Evolutionary conservation across 1,140 invertebrate species (phyloP).

Genomic region (Mamestra configurata): DNA sequence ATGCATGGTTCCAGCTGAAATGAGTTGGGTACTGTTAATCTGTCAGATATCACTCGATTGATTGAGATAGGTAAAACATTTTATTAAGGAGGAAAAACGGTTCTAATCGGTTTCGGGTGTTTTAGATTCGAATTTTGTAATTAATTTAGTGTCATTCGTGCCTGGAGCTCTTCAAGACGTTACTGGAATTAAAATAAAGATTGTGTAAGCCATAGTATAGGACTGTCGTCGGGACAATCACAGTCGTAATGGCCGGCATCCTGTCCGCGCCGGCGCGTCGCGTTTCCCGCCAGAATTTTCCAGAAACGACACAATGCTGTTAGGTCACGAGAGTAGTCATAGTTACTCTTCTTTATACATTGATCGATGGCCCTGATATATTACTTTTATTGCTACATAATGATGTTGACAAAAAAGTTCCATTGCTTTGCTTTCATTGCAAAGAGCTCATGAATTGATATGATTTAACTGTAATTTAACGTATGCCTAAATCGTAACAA

Average conservation of each 20-base stretch:
- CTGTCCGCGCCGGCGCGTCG: slow-evolving; percentile 65
- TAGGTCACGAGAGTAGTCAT: slow-evolving; percentile 64
- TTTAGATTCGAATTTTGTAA: neutral
- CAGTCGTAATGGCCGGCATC: slow-evolving; percentile 74
- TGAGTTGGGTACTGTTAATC: neutral
- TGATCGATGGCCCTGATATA: slow-evolving; percentile 15
- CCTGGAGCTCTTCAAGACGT: slow-evolving; percentile 22
- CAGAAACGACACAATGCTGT: slow-evolving; percentile 72
- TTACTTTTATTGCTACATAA: slow-evolving; percentile 11
- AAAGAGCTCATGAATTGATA: neutral
- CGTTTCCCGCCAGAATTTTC: slow-evolving; percentile 83
- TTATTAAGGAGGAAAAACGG: slow-evolving; percentile 6
- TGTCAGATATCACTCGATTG: slow-evolving; percentile 42
- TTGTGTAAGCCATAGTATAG: slow-evolving; percentile 66
- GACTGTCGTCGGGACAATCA: slow-evolving; percentile 73
- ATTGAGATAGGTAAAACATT: slow-evolving; percentile 43
- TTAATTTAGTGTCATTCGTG: neutral
- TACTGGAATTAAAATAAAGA: slow-evolving; percentile 49
- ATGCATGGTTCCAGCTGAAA: neutral
- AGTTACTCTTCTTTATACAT: slow-evolving; percentile 51
- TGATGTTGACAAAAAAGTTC: slow-evolving; percentile 8
- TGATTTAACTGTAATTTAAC: neutral
- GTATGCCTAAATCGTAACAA: too few relatives aligned
- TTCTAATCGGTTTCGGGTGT: slow-evolving; percentile 1
- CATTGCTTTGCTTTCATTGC: neutral